A percentile compares a stretch with the other conserved stretches of the same genome.
Evolutionary conservation across 30 jellyfish, hydroid and myxozoan species (phyloP).

Genomic region (Nemopilema nomurai): DNA sequence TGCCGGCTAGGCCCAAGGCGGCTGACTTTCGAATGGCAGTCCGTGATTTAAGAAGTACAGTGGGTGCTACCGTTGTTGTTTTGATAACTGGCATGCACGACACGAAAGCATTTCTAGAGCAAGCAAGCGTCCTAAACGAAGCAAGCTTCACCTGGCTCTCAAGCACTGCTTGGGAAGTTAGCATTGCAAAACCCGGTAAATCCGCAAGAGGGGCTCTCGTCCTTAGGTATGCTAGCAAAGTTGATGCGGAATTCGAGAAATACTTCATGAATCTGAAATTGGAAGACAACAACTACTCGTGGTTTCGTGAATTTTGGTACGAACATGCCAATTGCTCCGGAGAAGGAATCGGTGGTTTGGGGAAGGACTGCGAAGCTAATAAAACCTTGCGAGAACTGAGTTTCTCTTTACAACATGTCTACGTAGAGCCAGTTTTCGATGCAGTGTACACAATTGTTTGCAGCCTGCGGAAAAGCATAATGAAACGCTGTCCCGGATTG

Average conservation of each 20-base stretch:
- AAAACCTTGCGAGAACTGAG: slow-evolving; percentile 40
- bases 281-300: slow-evolving; percentile 20
- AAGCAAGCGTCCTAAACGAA: too few species aligned
- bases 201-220: slow-evolving; percentile 79
- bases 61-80: slow-evolving; percentile 2
- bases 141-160: slow-evolving; percentile 10
- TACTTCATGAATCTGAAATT: slow-evolving; percentile 45
- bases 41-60: too few species aligned
- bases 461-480: slow-evolving; percentile 30
- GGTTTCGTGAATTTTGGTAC: slow-evolving; percentile 81
- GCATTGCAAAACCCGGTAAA: slow-evolving; percentile 54
- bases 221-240: not conserved
- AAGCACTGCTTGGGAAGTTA: slow-evolving; percentile 1
- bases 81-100: not conserved
- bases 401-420: too few species aligned
- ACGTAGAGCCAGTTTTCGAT: too few species aligned
- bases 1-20: too few species aligned
- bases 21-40: too few species aligned
- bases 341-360: not conserved
- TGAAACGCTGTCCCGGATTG: slow-evolving; percentile 17
- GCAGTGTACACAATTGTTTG: slow-evolving; percentile 49
- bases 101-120: not conserved
- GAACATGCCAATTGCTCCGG: slow-evolving; percentile 32
- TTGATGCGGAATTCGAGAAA: slow-evolving; percentile 12
- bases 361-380: not conserved